A percentile compares a stretch with the other conserved stretches of the same genome.
Conservation (phyloP, 2,797 vertebrate genomes). For the Sebastes paucispinis region DNA sequence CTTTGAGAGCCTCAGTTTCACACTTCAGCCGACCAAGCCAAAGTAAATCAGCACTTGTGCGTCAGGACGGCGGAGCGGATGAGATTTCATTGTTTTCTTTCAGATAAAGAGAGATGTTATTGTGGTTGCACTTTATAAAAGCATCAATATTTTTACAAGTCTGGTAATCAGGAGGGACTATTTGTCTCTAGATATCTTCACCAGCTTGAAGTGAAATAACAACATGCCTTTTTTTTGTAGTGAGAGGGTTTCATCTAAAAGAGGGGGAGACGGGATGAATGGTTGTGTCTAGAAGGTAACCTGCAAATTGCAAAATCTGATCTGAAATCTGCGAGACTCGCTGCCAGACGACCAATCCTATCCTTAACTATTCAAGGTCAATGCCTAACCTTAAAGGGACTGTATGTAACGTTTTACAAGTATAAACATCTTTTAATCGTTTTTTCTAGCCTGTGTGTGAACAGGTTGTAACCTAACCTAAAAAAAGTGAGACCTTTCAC, state of each 20-base stretch:
- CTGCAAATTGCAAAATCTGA: too few species aligned
- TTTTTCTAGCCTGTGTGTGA: too few species aligned
- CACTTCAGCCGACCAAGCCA: background rate
- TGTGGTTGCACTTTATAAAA: background rate
- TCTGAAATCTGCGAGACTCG: too few species aligned
- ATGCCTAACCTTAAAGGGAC: too few species aligned
- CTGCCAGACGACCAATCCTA: too few species aligned
- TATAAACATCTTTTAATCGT: fast-evolving
- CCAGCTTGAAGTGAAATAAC: background rate
- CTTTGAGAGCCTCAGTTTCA: background rate
- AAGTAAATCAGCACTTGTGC: background rate
- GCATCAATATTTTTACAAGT: background rate
- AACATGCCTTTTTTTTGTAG: background rate
- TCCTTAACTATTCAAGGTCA: too few species aligned
- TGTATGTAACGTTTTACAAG: too few species aligned
- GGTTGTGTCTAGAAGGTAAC: too few species aligned
- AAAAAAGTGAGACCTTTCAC: too few species aligned
- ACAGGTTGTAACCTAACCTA: too few species aligned
- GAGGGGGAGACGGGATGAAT: background rate
- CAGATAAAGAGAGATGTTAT: conserved; percentile 10
- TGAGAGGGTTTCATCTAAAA: conserved; percentile 4
- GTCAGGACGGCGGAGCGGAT: background rate
- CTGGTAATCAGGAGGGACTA: background rate
- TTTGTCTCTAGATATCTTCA: conserved; percentile 19
- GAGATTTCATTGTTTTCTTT: conserved; percentile 25